Evolutionary conservation across 2,888 invertebrate genomes (phyloP).

Genomic region (Caenorhabditis drosophilae): DNA sequence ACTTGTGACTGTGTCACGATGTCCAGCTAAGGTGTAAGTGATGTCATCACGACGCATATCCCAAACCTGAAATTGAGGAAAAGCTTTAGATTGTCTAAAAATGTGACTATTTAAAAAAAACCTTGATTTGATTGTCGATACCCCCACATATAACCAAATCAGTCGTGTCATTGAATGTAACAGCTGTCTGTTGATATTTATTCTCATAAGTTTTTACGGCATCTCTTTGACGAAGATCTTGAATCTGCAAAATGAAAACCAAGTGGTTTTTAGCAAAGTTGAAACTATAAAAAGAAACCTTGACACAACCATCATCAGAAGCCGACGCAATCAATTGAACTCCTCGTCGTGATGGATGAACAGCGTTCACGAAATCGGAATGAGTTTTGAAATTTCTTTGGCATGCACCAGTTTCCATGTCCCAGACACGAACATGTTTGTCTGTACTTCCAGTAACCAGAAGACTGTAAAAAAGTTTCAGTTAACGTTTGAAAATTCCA

Average conservation of each 20-base stretch:
- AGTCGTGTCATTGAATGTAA: constrained; percentile 91
- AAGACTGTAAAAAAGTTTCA: constrained; percentile 71
- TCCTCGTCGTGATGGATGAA: constrained; percentile 80
- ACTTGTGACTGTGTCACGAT: constrained; percentile 91
- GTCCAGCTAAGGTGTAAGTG: constrained; percentile 83
- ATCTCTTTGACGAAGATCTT: constrained; percentile 88
- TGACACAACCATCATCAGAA: constrained; percentile 90
- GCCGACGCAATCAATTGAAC: constrained; percentile 89
- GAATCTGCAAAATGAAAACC: constrained; percentile 69
- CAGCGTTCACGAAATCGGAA: constrained; percentile 74
- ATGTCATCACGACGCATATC: constrained; percentile 88
- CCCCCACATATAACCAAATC: constrained; percentile 93
- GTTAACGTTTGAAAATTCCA: constrained; percentile 1
- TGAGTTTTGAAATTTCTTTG: constrained; percentile 77
- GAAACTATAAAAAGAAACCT: constrained; percentile 72
- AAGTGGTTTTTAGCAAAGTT: no score
- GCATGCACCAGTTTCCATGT: constrained; percentile 84
- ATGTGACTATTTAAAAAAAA: constrained; percentile 52
- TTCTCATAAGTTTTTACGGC: constrained; percentile 75
- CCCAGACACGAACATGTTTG: constrained; percentile 93
- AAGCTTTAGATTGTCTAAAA: constrained; percentile 33
- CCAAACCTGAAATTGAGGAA: constrained; percentile 78
- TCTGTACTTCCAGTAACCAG: constrained; percentile 92
- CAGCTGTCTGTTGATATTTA: constrained; percentile 77
- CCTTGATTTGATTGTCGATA: constrained; percentile 93